Evolutionary conservation across 2,113 vertebrate genomes (phyloP).

Genomic region (Tenebrosternarchus preto): DNA sequence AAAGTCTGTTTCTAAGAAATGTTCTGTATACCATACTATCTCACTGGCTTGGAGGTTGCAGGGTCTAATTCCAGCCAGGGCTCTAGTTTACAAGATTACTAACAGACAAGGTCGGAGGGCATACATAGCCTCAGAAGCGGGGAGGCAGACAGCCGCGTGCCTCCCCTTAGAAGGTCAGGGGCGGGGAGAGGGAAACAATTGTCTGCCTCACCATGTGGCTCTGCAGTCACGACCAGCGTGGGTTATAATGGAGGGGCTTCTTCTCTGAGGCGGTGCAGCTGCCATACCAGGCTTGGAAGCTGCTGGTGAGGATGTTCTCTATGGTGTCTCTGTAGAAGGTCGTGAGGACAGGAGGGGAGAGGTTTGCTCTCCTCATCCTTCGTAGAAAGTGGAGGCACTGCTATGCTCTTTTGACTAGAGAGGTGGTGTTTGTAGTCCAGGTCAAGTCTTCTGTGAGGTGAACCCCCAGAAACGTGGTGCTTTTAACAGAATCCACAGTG

Average conservation of each 20-base stretch:
- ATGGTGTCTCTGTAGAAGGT: neutral
- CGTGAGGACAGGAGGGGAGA: neutral
- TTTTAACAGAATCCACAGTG: constrained; percentile 5
- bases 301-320: neutral
- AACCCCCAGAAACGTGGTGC: constrained; percentile 15
- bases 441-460: constrained; percentile 16
- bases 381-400: neutral
- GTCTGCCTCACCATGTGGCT: too few species aligned
- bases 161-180: too few species aligned
- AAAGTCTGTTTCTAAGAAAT: too few species aligned
- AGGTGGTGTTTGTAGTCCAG: neutral
- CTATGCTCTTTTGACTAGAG: constrained; percentile 1
- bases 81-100: too few species aligned
- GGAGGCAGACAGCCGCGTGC: too few species aligned
- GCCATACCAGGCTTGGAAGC: neutral
- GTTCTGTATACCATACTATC: too few species aligned
- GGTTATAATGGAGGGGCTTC: neutral
- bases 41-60: too few species aligned
- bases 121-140: too few species aligned
- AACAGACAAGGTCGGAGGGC: too few species aligned
- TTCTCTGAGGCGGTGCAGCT: neutral
- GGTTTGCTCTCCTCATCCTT: neutral
- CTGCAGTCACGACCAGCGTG: too few species aligned
- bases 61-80: too few species aligned
- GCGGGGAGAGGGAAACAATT: too few species aligned